phyloP scores from a whole-genome alignment of 1,140 invertebrate genomes.

The Drosophila setifemur region DNA sequence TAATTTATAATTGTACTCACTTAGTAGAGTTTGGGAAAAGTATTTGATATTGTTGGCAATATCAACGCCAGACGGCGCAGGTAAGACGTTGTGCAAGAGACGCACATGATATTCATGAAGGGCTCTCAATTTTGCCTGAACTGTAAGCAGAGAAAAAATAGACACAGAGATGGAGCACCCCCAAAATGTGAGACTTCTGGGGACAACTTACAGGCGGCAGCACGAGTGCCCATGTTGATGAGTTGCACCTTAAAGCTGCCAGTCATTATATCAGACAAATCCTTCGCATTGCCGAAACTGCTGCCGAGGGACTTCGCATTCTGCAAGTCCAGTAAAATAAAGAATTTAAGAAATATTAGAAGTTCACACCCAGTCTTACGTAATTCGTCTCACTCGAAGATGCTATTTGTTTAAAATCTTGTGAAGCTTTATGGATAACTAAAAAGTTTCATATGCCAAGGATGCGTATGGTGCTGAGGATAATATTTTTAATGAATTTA shows the following conservation, averaged over 20 bases:
- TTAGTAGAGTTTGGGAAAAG: conserved; percentile 97
- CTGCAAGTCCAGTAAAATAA: conserved; percentile 28
- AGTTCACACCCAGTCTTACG: conserved; percentile 27
- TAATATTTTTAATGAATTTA: conserved; percentile 34
- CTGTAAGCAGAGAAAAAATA: conserved; percentile 84
- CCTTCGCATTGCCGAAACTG: conserved; percentile 82
- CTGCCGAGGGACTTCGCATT: conserved; percentile 82
- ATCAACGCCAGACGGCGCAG: conserved; percentile 96
- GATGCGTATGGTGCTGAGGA: background rate
- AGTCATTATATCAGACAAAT: conserved; percentile 82
- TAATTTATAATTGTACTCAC: conserved; percentile 85
- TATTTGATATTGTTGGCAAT: conserved; percentile 98
- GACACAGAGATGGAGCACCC: background rate
- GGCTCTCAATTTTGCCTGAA: conserved; percentile 98
- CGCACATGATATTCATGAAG: conserved; percentile 97
- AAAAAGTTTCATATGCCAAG: conserved; percentile 14
- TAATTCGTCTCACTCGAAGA: conserved; percentile 24
- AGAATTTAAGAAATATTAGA: background rate
- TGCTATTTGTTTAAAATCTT: conserved; percentile 1
- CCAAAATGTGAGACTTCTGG: conserved; percentile 51
- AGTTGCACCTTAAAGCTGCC: conserved; percentile 85
- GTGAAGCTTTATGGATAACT: conserved; percentile 5
- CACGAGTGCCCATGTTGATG: conserved; percentile 89
- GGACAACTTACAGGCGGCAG: conserved; percentile 87
- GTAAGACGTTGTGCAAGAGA: conserved; percentile 94